These are phyloP conservation scores for Orthosia incerta DNA, from an alignment of 2,888 invertebrate species.

Conservation along the genomic window DNA sequence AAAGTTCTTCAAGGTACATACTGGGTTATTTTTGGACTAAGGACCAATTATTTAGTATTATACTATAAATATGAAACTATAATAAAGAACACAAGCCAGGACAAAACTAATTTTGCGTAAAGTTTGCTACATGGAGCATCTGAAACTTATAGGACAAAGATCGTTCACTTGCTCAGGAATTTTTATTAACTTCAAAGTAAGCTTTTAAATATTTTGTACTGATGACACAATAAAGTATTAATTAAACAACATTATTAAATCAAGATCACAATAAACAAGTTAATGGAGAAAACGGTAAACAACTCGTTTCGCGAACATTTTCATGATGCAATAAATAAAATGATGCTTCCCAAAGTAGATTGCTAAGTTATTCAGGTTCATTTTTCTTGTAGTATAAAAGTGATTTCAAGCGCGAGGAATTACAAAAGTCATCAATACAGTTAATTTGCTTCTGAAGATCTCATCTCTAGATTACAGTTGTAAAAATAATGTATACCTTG, in stretches of 20 bases:
- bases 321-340: slow-evolving; percentile 10
- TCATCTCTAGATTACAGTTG: too few relatives aligned
- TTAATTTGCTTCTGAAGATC: too few relatives aligned
- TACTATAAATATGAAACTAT: neutral
- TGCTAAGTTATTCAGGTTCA: neutral
- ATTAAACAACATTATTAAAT: slow-evolving; percentile 5
- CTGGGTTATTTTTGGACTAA: neutral
- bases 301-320: neutral
- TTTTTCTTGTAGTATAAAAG: neutral
- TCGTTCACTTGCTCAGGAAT: neutral
- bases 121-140: neutral
- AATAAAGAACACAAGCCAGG: neutral
- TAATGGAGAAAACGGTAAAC: slow-evolving; percentile 14
- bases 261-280: slow-evolving; percentile 15
- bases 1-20: too few relatives aligned
- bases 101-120: neutral
- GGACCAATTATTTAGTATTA: neutral
- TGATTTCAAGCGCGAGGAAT: neutral
- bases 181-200: neutral
- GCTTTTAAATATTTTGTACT: neutral
- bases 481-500: too few relatives aligned
- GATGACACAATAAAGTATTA: neutral
- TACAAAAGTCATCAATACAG: too few relatives aligned
- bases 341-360: neutral
- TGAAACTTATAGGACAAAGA: neutral